Evolutionary conservation across 2,113 vertebrate genomes (phyloP).

Genomic region (Bubalus kerabau): DNA sequence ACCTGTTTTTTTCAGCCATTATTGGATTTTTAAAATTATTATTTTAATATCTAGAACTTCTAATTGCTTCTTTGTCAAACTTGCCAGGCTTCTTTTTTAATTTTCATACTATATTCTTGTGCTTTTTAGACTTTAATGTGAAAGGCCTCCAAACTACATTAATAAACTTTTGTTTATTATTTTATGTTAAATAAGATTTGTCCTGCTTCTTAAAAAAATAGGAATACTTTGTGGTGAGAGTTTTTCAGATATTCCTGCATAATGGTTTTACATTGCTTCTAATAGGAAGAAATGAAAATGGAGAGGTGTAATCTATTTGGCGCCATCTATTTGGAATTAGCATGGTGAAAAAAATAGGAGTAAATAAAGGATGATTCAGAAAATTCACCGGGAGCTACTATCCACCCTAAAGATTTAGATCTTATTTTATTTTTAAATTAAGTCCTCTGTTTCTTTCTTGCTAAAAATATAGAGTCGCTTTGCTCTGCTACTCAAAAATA

Average conservation of each 20-base stretch:
- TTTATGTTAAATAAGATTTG: background rate
- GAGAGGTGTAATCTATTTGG: background rate
- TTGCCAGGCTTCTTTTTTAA: background rate
- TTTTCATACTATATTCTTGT: background rate
- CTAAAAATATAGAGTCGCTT: background rate
- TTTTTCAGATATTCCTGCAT: background rate
- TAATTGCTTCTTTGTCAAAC: background rate
- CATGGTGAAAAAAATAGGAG: background rate
- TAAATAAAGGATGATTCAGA: background rate
- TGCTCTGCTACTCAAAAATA: background rate
- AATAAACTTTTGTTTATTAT: background rate
- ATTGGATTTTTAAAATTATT: background rate
- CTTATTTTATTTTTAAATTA: background rate
- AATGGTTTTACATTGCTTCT: background rate
- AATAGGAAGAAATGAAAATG: background rate
- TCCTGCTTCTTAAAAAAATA: background rate
- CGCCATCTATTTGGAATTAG: background rate
- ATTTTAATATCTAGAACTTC: background rate
- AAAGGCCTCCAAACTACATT: background rate
- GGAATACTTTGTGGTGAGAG: background rate
- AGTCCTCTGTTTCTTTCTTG: background rate
- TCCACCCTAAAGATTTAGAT: background rate
- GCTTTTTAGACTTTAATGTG: background rate
- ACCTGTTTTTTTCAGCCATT: background rate
- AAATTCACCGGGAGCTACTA: background rate